These are phyloP conservation scores for Eupithecia exiguata DNA, from an alignment of 2,888 invertebrate species.

Conservation along the genomic window DNA sequence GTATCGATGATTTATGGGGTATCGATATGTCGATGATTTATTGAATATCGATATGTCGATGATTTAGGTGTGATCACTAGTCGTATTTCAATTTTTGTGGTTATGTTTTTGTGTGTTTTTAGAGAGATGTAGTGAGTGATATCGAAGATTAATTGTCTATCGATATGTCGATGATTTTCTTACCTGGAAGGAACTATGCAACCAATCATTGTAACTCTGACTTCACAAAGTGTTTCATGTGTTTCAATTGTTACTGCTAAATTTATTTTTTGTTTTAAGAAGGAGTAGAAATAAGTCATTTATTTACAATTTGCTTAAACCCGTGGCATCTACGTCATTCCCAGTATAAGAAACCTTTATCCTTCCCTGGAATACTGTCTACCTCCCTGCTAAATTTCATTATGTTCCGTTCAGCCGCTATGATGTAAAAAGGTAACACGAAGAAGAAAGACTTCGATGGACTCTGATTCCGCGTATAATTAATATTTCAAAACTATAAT, in stretches of 20 bases:
- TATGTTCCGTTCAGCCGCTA: not conserved
- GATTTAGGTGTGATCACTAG: not conserved
- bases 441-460: not conserved
- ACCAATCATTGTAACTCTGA: not conserved
- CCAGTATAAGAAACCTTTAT: not conserved
- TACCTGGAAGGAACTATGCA: not conserved
- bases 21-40: slow-evolving; percentile 11
- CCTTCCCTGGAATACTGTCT: not conserved
- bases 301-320: not conserved
- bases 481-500: too few species aligned
- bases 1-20: slow-evolving; percentile 4
- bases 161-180: not conserved
- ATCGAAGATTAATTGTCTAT: not conserved
- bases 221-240: not conserved
- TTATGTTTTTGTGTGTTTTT: not conserved
- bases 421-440: not conserved
- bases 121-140: not conserved
- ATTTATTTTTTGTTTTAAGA: not conserved
- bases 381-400: not conserved
- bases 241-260: too few species aligned
- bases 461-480: not conserved
- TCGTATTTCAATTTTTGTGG: not conserved
- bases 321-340: not conserved
- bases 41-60: slow-evolving; percentile 1
- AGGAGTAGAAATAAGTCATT: not conserved